phyloP scores from a whole-genome alignment of 1,140 invertebrate genomes.

The Dendroctonus valens region DNA sequence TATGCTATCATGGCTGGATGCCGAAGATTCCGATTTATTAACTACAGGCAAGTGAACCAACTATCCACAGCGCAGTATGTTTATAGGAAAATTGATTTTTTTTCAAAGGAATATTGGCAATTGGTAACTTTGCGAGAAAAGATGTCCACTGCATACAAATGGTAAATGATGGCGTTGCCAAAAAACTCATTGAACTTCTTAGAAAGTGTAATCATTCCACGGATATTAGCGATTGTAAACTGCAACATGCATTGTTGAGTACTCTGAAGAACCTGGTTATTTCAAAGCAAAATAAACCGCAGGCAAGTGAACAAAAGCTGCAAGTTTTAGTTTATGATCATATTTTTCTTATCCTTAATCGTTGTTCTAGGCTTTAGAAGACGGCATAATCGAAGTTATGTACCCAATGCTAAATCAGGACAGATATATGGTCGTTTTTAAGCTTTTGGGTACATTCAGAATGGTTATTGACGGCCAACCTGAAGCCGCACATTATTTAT shows the following conservation, averaged over 20 bases:
- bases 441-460: conserved; percentile 78
- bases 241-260: conserved; percentile 81
- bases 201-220: conserved; percentile 39
- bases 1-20: conserved; percentile 75
- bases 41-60: conserved; percentile 57
- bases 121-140: conserved; percentile 86
- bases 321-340: background rate
- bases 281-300: conserved; percentile 71
- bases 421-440: conserved; percentile 79
- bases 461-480: conserved; percentile 80
- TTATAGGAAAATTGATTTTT: background rate
- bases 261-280: conserved; percentile 82
- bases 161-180: conserved; percentile 74
- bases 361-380: conserved; percentile 52
- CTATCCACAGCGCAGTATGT: background rate
- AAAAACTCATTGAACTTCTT: conserved; percentile 62
- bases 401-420: conserved; percentile 72
- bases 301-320: conserved; percentile 49
- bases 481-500: conserved; percentile 66
- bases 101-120: conserved; percentile 65
- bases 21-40: conserved; percentile 70
- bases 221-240: conserved; percentile 59
- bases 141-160: conserved; percentile 82
- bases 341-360: background rate
- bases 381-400: conserved; percentile 71